Evolutionary conservation across 2,888 invertebrate genomes (phyloP), one percentile per base, ranked within the genome.

Genomic region (Tribolium freemani): DNA sequence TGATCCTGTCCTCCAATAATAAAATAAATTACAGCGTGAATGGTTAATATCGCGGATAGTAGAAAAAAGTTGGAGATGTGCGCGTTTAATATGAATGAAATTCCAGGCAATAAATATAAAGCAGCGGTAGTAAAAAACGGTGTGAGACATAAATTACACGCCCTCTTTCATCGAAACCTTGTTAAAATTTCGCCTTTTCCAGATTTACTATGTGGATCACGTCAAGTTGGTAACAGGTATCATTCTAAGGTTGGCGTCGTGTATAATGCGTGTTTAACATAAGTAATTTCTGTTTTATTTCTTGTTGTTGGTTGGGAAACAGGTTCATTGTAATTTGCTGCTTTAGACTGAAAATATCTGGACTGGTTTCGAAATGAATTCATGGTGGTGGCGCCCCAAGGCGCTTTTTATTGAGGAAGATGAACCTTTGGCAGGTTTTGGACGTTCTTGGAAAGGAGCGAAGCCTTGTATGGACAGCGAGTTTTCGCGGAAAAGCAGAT

Each of bases 191-290:
- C 64, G 54, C 44, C 20, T 38, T 38, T 38, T n/a, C n/a, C 5
- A 44, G 50, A n/a, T 45, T 68, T 57, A 58, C 50, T 57, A 69
- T 60, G 21, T 53, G 60, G 13, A 45, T 51, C 69, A 69, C 69
- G 69, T 69, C 26, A 61, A 31, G 69, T 69, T 69, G 60, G 60
- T 61, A 54, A 58, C 58, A 68, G n/a, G 58, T 50, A 58, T 57
- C 58, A 57, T 68, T 68, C 68, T 57, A 48, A 58, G 51, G 68
- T 58, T 58, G 68, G 68, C 68, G 58, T 68, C 68, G 58, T 68
- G 68, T 68, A 50, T 46, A 50, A 56, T 20, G 68, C 68, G 68
- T 68, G 68, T 57, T 58, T 58, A 50, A 68, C 68, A 68, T 68
- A 58, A 57, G 44, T 68, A 68, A 68, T 68, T 57, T 50, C 51